Conservation (phyloP, 2,797 vertebrate genomes). For the Eulemur mongoz region DNA sequence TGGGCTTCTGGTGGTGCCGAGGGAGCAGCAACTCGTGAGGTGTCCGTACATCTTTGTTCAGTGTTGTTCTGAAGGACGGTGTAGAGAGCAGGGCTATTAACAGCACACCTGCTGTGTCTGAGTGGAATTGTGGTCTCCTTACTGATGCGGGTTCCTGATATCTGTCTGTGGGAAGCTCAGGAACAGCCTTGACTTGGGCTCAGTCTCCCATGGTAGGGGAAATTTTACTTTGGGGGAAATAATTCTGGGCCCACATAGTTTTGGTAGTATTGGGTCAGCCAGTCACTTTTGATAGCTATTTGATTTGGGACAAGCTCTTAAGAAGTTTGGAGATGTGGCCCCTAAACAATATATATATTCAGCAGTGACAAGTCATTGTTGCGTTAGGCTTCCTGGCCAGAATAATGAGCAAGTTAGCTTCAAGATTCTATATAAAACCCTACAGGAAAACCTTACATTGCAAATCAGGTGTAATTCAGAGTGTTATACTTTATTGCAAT, state of each 20-base stretch:
- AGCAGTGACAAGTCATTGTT: neutral
- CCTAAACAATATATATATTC: neutral
- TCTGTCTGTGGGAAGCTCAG: neutral
- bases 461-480: neutral
- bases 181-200: neutral
- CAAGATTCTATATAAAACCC: neutral
- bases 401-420: neutral
- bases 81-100: neutral
- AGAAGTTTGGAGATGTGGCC: neutral
- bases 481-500: neutral
- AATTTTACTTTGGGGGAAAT: neutral
- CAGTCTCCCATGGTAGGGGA: neutral
- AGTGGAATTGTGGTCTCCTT: neutral
- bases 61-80: neutral
- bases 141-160: neutral
- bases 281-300: neutral
- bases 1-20: neutral
- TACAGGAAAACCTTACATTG: neutral
- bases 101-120: neutral
- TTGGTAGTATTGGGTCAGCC: neutral
- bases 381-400: neutral
- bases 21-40: neutral
- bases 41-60: neutral
- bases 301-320: neutral
- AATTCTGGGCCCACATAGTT: neutral